Base-by-base conservation (phyloP, 2,113 vertebrate species). In the Nothobranchius kuhntae region DNA sequence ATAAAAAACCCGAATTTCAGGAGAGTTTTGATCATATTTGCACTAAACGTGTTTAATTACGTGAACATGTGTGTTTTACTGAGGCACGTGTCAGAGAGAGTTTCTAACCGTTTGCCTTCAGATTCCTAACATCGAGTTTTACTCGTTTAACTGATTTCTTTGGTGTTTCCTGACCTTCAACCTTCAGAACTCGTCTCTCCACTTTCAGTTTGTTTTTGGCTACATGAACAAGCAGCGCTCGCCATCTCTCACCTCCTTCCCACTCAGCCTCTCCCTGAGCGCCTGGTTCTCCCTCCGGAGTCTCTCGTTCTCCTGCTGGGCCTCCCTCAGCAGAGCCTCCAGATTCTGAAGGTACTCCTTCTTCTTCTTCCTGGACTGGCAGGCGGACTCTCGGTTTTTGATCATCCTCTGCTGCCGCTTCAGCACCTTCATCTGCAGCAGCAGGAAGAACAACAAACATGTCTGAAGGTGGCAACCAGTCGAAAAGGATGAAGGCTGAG, bases 391-490 rank as follows among this genome's bases (percentile, higher is more conserved):
- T 0, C 95, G 80, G 92, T 97, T 96, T 91, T 97, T 97, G 45
- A 97, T 96, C 96, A 97, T 97, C 15, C 96, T 87, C 90, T 97
- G 96, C 90, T 97, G 96, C 30, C 96, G 87, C 88, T 96, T 97
- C 84, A 97, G 81, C 36, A 96, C 91, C 87, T 97, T 97, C 63
- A 95, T 90, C 95, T 97, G 75, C 11, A 65, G 1, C 9, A 26
- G 40, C 55, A 1, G 9, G 35, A 1, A 6, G 1, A 7, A 52
- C 26, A n/a, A 9, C 14, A 46, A 21, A 36, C 3, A 7, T 2
- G 1, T 30, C 30, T 5, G 11, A 13, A 60, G 21, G 21, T 21
- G 21, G 21, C 1, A 15, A 48, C 1, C 7, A 6, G 14, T 48
- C 2, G 14, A n/a, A 4, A n/a, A 48, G 4, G 7, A n/a, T 14